These are phyloP conservation scores for Itoplectis maculator DNA, from an alignment of 2,888 invertebrate species.

Conservation along the genomic window DNA sequence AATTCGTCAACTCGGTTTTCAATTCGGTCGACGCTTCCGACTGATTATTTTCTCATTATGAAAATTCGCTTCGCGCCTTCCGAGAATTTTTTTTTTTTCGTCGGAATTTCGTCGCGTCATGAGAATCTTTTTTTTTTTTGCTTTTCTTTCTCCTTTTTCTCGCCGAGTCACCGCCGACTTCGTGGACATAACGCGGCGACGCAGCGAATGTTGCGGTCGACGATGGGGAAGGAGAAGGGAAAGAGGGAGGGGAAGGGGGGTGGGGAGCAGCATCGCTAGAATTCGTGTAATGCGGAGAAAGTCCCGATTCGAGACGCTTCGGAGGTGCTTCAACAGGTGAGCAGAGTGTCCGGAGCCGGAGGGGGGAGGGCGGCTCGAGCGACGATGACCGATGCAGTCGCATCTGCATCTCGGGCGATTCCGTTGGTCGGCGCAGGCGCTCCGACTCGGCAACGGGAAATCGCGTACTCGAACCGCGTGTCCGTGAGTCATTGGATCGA, in stretches of 20 bases:
- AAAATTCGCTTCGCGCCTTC: too few species aligned
- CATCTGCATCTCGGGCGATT: slow-evolving; percentile 32
- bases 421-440: slow-evolving; percentile 8
- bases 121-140: background rate
- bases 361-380: slow-evolving; percentile 7
- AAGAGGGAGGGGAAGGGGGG: too few species aligned
- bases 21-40: too few species aligned
- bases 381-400: background rate
- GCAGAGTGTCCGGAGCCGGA: slow-evolving; percentile 19
- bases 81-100: too few species aligned
- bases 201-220: too few species aligned
- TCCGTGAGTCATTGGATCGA: slow-evolving; percentile 59
- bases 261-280: slow-evolving; percentile 58
- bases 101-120: background rate
- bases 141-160: background rate
- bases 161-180: background rate
- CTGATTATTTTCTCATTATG: too few species aligned
- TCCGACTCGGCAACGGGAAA: slow-evolving; percentile 51
- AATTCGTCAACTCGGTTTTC: background rate
- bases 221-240: too few species aligned
- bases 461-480: slow-evolving; percentile 40
- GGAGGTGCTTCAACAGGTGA: slow-evolving; percentile 22
- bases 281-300: slow-evolving; percentile 71
- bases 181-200: background rate
- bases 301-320: slow-evolving; percentile 45